Base-by-base conservation (phyloP, 92 coral and sea anemone genomes). In the Heliopora coerulea region DNA sequence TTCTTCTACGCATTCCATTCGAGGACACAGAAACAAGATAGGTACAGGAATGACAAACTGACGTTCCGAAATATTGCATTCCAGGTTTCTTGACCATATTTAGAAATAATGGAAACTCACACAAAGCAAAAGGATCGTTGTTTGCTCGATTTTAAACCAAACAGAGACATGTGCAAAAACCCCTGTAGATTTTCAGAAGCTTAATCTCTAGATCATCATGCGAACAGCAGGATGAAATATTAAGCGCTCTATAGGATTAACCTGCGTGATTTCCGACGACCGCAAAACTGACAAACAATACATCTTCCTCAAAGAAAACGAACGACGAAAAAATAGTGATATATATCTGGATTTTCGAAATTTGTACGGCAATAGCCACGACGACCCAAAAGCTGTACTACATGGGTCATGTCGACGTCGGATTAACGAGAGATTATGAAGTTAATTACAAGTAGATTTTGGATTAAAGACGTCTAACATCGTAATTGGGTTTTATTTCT, bases 11-110 rank as follows among this genome's bases (percentile, higher is more conserved):
- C n/a, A n/a, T n/a, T n/a, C n/a, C n/a, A n/a, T n/a, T n/a, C n/a
- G n/a, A n/a, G n/a, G n/a, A n/a, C n/a, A 46, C 14, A 15, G n/a
- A 46, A n/a, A 46, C 10, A 15, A 46, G 52, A 15, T 46, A n/a
- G 2, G 52, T 6, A n/a, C 2, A 15, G 52, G 15, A 46, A 7
- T n/a, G n/a, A n/a, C n/a, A n/a, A n/a, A n/a, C n/a, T n/a, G n/a
- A n/a, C n/a, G n/a, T n/a, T n/a, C n/a, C n/a, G n/a, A n/a, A n/a
- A n/a, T n/a, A n/a, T n/a, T n/a, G n/a, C n/a, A n/a, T n/a, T n/a
- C n/a, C n/a, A n/a, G n/a, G n/a, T n/a, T n/a, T n/a, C n/a, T n/a
- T 27, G 49, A 14, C 77, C 77, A 70, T 70, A 70, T 70, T 70
- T 70, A 70, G 77, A 52, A 54, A 70, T 54, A 23, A 33, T 25